Evolutionary conservation across 1,140 invertebrate genomes (phyloP), one percentile per base, ranked within the genome.

Genomic region (Lepidurus apus): DNA sequence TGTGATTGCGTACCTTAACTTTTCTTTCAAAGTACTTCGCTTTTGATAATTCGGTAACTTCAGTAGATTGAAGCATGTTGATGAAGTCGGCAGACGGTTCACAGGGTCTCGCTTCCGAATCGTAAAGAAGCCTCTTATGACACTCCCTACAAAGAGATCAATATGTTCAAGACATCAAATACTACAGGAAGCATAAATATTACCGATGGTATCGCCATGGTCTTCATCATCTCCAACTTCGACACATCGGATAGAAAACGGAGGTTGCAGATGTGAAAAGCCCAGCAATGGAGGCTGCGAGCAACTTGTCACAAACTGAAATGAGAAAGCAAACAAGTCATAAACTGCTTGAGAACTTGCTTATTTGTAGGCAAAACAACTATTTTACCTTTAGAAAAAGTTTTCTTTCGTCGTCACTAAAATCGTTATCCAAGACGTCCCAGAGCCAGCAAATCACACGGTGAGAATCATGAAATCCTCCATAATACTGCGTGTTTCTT

Each of bases 31-130:
- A 1, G 95, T 97, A 81, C 92, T 93, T 84, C 97, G 96, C 85
- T 97, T 97, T 84, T 97, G 95, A 85, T 99, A 99, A 86, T 99
- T 99, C 77, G 98, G 98, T 82, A 99, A 87, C 85, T 99, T 99
- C 13, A 99, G 89, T 42, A 99, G 88, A 87, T 99, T 99, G 86
- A 99, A 99, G 85, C 98, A 99, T 0, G 98, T 99, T 0, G 98
- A 99, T 0, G 97, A 98, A 0, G 98, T 99, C 42, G 98, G 98
- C 45, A 99, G 88, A 43, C 98, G 89, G 84, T 97, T 95, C 75
- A 97, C 91, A 0, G 97, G 96, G 86, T 98, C 96, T 83, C 95
- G 95, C 84, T 96, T 97, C 44, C 94, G 88, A 82, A 99, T 97
- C 42, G 97, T 98, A 82, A 99, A 97, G 85, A 99, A 99, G 74